A percentile compares a stretch with the other conserved stretches of the same genome.
Conservation (phyloP, 2,888 invertebrate genomes). For the Himalopsyche japonica region DNA sequence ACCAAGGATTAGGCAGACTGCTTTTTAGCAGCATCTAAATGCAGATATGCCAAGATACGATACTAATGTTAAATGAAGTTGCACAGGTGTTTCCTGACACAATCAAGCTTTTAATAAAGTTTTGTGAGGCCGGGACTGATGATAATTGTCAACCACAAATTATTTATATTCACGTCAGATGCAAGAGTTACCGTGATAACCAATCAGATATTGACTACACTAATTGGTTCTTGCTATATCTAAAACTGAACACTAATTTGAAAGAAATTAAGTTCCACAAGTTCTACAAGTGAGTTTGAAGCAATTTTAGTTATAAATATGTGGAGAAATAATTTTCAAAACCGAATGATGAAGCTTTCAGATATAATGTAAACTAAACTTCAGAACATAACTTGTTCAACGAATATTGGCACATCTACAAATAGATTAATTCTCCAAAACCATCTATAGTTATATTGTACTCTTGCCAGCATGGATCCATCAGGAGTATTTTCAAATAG, state of each 20-base stretch:
- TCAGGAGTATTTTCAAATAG: not conserved
- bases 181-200: not conserved
- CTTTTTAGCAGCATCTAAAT: not conserved
- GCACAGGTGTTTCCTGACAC: no score
- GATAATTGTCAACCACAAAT: not conserved
- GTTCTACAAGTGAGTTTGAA: not conserved
- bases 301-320: not conserved
- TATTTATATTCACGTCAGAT: not conserved
- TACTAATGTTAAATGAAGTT: not conserved
- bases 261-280: not conserved
- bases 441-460: not conserved
- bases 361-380: not conserved
- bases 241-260: slow-evolving; percentile 1
- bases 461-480: not conserved
- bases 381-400: not conserved
- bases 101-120: no score
- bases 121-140: no score
- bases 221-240: slow-evolving; percentile 1
- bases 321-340: not conserved
- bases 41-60: not conserved
- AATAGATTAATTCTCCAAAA: not conserved
- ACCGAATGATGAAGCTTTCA: not conserved
- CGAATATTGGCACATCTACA: not conserved
- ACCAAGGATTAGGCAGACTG: not conserved
- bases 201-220: not conserved